phyloP scores from a whole-genome alignment of 2,113 vertebrate species.

The Gallinago media region DNA sequence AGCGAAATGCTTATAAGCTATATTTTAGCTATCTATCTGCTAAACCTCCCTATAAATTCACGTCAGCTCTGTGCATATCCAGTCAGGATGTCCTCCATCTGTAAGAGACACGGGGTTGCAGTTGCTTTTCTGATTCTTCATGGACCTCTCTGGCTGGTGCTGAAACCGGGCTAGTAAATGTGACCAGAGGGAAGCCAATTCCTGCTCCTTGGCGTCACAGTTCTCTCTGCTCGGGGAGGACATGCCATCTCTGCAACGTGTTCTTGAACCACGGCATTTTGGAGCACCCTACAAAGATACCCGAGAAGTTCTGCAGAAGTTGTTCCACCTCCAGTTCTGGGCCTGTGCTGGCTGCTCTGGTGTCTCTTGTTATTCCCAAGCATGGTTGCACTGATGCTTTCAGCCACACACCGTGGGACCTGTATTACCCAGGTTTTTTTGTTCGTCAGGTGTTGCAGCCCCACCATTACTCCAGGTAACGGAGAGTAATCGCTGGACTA shows the following conservation, averaged over 20 bases:
- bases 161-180: neutral
- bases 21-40: neutral
- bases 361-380: neutral
- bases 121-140: neutral
- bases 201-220: neutral
- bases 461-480: neutral
- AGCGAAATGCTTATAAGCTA: fast-evolving
- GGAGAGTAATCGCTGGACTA: neutral
- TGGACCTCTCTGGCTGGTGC: neutral
- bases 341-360: neutral
- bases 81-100: neutral
- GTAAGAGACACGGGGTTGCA: fast-evolving
- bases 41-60: neutral
- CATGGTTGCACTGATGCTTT: neutral
- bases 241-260: fast-evolving
- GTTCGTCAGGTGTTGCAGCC: neutral
- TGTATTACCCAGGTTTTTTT: neutral
- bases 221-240: neutral
- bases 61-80: neutral
- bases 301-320: neutral
- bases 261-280: neutral
- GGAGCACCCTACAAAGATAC: fast-evolving
- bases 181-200: fast-evolving
- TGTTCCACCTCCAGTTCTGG: neutral
- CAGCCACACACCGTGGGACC: neutral